Base-by-base conservation (phyloP, 2,797 vertebrate genomes). In the Argyrosomus regius region DNA sequence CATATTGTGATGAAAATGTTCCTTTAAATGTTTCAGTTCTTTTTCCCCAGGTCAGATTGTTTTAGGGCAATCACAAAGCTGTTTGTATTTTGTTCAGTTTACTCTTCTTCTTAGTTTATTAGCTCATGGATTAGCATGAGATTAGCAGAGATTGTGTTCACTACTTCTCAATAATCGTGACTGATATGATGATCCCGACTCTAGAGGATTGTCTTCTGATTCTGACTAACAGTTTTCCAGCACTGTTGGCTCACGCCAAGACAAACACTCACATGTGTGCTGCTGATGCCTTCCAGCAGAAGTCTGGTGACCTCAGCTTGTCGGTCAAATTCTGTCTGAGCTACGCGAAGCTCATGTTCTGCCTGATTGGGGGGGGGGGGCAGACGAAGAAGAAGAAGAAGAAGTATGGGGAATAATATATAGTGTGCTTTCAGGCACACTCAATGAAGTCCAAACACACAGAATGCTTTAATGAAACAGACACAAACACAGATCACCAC, bases 251-350 rank as follows among this genome's bases (percentile, higher is more conserved):
- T 49, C 12, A 43, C 13, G 60, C 1, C 24, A 0, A 10, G 6
- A 39, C 0, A 45, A 14, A 4, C 20, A 90, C 98, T 97, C 90
- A 99, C 98, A 0, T 99, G 98, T 2, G 98, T 99, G 93, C 98
- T 99, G 84, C 97, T 97, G 87, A 99, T 99, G 1, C 98, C 98
- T 84, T 99, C 98, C 84, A 99, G 90, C 77, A 99, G 94, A 66
- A 99, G 96, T 0, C 98, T 94, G 0, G 98, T 99, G 77, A 99
- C 97, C 87, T 99, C 98, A 0, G 97, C 97, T 88, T 99, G 98
- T 0, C 98, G 94, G 86, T 99, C 98, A 4, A 99, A 99, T 92
- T 99, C 98, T 0, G 97, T 98, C 95, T 99, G 98, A 0, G 98
- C 96, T 20, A 98, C 92, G 14, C 98, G 95, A 22, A 99, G 94